These are phyloP conservation scores for Caenorhabditis angaria DNA, from an alignment of 2,888 invertebrate species.

Conservation along the genomic window DNA sequence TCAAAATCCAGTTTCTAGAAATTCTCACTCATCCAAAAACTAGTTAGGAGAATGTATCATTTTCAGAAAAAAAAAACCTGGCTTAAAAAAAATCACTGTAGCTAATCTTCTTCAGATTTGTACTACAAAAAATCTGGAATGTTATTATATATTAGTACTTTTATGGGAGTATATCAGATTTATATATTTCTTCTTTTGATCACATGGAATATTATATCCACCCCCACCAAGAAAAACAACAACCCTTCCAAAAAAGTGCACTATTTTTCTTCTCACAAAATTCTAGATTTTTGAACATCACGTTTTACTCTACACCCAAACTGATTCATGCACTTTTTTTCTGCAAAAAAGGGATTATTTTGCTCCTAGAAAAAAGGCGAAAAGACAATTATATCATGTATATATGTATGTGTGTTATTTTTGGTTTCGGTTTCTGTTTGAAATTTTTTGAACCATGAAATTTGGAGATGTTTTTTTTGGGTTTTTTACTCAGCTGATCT, in stretches of 20 bases:
- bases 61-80: no score
- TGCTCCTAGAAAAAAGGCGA: no score
- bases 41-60: no score
- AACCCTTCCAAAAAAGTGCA: background rate
- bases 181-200: no score
- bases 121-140: background rate
- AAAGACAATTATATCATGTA: slow-evolving; percentile 1
- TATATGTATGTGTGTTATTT: background rate
- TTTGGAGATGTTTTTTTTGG: no score
- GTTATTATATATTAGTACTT: background rate
- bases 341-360: background rate
- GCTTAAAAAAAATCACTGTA: no score
- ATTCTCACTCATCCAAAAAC: no score
- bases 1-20: no score
- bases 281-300: background rate
- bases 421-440: no score
- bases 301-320: background rate
- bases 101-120: no score
- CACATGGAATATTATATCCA: no score
- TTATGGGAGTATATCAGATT: background rate
- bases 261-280: background rate
- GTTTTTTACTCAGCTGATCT: background rate
- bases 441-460: slow-evolving; percentile 4
- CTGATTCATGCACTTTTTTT: background rate
- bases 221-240: background rate